phyloP scores from a whole-genome alignment of 2,888 invertebrate species.

The Drosophila formosana region DNA sequence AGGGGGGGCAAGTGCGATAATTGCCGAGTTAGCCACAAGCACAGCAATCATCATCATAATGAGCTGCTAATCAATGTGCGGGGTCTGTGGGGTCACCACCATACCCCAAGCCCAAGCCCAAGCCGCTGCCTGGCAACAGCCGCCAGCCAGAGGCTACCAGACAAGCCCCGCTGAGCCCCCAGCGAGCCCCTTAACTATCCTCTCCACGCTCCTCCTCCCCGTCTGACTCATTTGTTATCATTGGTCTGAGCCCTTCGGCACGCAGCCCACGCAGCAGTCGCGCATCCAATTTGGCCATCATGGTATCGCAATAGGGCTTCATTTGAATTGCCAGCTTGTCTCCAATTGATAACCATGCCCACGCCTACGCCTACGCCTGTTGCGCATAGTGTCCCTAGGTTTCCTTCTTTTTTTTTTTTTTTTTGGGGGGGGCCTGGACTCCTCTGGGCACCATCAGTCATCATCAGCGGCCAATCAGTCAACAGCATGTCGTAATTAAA shows the following conservation, averaged over 20 bases:
- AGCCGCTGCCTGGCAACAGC: constrained; percentile 30
- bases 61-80: constrained; percentile 45
- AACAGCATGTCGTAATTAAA: constrained; percentile 75
- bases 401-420: not conserved
- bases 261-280: constrained; percentile 60
- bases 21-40: constrained; percentile 22
- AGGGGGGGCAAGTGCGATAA: constrained; percentile 26
- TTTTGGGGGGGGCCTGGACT: constrained; percentile 3
- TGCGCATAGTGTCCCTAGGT: constrained; percentile 14
- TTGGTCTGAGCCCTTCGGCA: constrained; percentile 11
- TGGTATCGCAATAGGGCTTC: constrained; percentile 78
- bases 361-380: constrained; percentile 1
- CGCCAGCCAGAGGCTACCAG: not conserved
- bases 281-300: constrained; percentile 66
- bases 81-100: constrained; percentile 8
- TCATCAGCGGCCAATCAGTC: constrained; percentile 61
- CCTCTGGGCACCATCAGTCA: constrained; percentile 27
- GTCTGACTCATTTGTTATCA: not conserved
- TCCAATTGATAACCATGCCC: constrained; percentile 65
- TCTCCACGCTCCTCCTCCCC: too few species aligned
- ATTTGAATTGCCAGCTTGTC: constrained; percentile 77
- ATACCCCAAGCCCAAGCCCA: not conserved
- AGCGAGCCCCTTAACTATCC: not conserved
- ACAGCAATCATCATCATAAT: constrained; percentile 24
- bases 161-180: constrained; percentile 44